Evolutionary conservation across 2,888 invertebrate species (phyloP), one percentile per base, ranked within the genome.

Genomic region (Drymonia ruficornis): DNA sequence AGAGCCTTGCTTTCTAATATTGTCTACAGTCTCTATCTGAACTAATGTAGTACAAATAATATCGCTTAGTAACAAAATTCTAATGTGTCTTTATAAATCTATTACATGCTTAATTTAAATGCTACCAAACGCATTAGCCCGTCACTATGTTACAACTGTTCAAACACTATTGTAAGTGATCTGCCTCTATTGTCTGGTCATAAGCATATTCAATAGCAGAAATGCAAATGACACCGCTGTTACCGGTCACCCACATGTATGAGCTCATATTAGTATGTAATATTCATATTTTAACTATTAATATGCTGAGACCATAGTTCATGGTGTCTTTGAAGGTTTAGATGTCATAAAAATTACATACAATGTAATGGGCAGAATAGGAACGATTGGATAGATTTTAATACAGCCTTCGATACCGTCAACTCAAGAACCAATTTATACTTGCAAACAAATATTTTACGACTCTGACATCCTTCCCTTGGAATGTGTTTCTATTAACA

Each of bases 181-280:
- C 59, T 67, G 63, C 67, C 60, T 63, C 72, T 55, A 82, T 84
- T 83, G 82, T 84, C 63, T 78, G 63, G 47, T 62, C 61, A 61
- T 74, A 70, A 75, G 67, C 65, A 73, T 71, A 74, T 76, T 76
- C 72, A 78, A 80, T 74, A 65, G 52, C 66, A 70, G 49, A 67
- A 77, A 83, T 81, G 80, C 73, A 75, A 84, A 82, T 83, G 58
- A 70, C 65, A 67, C 61, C 63, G 67, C 53, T 65, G 58, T 55
- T 60, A 67, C 67, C 47, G 66, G 63, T 76, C 74, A 68, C 73
- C 70, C 67, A 76, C 73, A 69, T 70, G 63, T 58, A 47, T 56
- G 29, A 58, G 52, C 57, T 36, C 31, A 34, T 42, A 56, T 46
- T 38, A 49, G 23, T 65, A 23, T 63, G 59, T 64, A 56, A 54